Conservation (phyloP, 1,140 invertebrate genomes). For the Harlomillsia oculata region DNA sequence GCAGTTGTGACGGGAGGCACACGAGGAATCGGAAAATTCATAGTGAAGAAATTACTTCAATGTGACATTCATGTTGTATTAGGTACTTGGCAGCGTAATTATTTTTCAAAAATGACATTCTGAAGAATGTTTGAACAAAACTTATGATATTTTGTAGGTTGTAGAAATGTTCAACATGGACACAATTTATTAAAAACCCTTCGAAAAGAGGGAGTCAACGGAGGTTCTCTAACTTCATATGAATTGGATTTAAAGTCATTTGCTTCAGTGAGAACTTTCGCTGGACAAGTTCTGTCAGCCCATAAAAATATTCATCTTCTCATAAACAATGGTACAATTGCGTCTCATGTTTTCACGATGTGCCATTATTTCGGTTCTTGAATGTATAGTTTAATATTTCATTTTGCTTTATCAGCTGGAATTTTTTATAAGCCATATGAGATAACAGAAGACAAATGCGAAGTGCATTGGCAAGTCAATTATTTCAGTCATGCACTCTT, state of each 20-base stretch:
- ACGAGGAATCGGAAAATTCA: conserved; percentile 72
- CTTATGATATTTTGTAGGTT: no score
- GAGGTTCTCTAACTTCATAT: conserved; percentile 43
- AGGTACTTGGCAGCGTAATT: no score
- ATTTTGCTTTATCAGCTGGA: no score
- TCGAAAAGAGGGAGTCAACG: conserved; percentile 44
- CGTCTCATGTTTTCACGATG: no score
- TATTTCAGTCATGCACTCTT: conserved; percentile 80
- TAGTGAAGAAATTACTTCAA: conserved; percentile 64
- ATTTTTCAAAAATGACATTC: no score
- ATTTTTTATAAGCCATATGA: conserved; percentile 73
- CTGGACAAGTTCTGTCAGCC: conserved; percentile 51
- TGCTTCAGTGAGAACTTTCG: conserved; percentile 65
- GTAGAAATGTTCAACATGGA: conserved; percentile 51
- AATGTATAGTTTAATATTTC: no score
- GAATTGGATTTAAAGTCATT: conserved; percentile 54
- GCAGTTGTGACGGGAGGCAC: conserved; percentile 81
- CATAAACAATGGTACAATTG: conserved; percentile 67
- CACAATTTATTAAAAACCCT: conserved; percentile 47
- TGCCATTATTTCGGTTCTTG: no score
- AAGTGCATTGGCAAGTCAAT: conserved; percentile 73
- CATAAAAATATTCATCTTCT: conserved; percentile 59
- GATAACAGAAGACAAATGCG: conserved; percentile 63
- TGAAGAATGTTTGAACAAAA: no score
- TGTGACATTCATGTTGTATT: conserved; percentile 70